These are phyloP conservation scores for Drosophila pseudotakahashii DNA, from an alignment of 2,888 invertebrate genomes.

Conservation along the genomic window DNA sequence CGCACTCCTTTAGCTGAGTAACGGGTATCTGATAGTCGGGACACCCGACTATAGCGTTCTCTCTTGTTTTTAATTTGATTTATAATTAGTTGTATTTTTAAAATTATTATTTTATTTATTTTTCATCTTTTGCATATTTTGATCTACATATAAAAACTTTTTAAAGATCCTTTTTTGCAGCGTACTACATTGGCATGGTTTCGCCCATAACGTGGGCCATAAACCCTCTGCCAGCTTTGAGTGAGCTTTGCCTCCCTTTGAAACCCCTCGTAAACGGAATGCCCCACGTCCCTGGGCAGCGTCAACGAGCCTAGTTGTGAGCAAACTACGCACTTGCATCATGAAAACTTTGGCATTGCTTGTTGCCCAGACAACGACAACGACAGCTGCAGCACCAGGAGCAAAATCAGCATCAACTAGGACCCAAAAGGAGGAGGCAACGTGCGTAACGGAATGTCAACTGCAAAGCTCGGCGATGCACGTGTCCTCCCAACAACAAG, in stretches of 20 bases:
- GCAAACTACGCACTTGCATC: conserved; percentile 23
- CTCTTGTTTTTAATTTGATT: no score
- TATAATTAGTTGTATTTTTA: neutral
- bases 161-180: neutral
- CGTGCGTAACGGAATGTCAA: conserved; percentile 43
- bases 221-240: conserved; percentile 16
- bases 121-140: no score
- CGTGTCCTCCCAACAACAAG: conserved; percentile 42
- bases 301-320: conserved; percentile 7
- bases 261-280: conserved; percentile 1
- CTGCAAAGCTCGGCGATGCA: conserved; percentile 38
- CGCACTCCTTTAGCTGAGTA: no score
- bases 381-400: conserved; percentile 13
- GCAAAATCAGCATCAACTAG: conserved; percentile 7
- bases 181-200: conserved; percentile 22
- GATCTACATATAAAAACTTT: no score
- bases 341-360: conserved; percentile 49
- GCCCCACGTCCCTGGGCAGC: conserved; percentile 1
- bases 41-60: no score
- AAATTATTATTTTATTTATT: neutral
- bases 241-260: neutral
- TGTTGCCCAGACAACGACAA: conserved; percentile 44
- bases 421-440: conserved; percentile 15
- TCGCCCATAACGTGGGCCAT: conserved; percentile 5
- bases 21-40: no score